phyloP scores from a whole-genome alignment of 2,113 vertebrate genomes.

The Lycocorax pyrrhopterus region DNA sequence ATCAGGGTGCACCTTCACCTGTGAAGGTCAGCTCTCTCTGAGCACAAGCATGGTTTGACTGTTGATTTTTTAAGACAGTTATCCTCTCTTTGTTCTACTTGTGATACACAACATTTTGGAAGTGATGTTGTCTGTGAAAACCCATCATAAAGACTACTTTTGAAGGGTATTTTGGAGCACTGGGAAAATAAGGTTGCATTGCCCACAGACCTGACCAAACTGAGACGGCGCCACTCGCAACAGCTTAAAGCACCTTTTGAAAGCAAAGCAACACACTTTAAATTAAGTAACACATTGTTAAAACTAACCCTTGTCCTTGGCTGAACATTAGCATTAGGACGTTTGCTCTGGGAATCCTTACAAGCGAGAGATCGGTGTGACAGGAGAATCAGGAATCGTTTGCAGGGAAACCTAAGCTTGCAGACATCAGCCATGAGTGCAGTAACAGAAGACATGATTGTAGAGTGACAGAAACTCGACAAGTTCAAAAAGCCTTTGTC shows the following conservation, averaged over 20 bases:
- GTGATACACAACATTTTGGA: background rate
- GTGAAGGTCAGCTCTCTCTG: background rate
- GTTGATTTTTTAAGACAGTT: background rate
- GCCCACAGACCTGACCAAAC: background rate
- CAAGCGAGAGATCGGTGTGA: background rate
- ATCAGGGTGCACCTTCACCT: fast-evolving
- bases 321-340: background rate
- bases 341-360: background rate
- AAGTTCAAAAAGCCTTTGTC: background rate
- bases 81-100: background rate
- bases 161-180: background rate
- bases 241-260: background rate
- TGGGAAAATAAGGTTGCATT: background rate
- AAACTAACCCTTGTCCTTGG: background rate
- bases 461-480: background rate
- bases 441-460: background rate
- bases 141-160: background rate
- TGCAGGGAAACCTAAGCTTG: background rate
- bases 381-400: fast-evolving
- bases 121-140: background rate
- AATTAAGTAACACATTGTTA: background rate
- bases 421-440: background rate
- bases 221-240: background rate
- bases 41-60: background rate
- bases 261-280: background rate